Base-by-base conservation (phyloP, 2,797 vertebrate genomes). In the Sebastes minor region DNA sequence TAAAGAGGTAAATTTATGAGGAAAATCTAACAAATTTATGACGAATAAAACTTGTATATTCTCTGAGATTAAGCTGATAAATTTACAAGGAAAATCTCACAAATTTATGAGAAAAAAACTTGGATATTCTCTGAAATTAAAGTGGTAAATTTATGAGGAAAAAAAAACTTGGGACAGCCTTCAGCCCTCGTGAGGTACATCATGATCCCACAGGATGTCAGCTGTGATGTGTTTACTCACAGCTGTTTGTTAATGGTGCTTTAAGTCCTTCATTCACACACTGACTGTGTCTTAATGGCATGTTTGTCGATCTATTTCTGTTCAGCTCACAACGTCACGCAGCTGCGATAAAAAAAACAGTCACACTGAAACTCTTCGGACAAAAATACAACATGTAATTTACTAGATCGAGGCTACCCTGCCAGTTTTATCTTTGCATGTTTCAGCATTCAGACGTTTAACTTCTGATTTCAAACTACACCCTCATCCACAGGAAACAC, bases 221-320 rank as follows among this genome's bases (percentile, higher is more conserved):
- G 80, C 69, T 75, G 83, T 72, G 55, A 27, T 55, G 70, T 59
- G 77, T 86, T 81, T 70, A 60, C 73, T 71, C 7, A 49, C 70
- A 72, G 76, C 71, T 72, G 80, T 62, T 57, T 57, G 30, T 57
- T 83, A 76, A 68, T 63, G 82, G 62, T 7, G 62, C 76, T 65
- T 57, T 57, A 35, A 76, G 73, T 57, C 70, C 27, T 52, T 52
- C 68, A 65, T 72, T 72, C 74, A 63, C 33, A 59, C 71, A 8
- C 6, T 56, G 12, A 61, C 16, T 49, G 35, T 5, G 30, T 52
- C 33, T 61, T 59, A 72, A 73, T 60, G 59, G 61, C 2, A 23
- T 74, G 42, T 60, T 25, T 8, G 12, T 63, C 13, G 6, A 42
- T 84, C 79, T 84, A 78, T 86, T 86, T 86, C 68, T 66, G 76